Evolutionary conservation across 2,888 invertebrate genomes (phyloP).

Genomic region (Drosophila emarginata): DNA sequence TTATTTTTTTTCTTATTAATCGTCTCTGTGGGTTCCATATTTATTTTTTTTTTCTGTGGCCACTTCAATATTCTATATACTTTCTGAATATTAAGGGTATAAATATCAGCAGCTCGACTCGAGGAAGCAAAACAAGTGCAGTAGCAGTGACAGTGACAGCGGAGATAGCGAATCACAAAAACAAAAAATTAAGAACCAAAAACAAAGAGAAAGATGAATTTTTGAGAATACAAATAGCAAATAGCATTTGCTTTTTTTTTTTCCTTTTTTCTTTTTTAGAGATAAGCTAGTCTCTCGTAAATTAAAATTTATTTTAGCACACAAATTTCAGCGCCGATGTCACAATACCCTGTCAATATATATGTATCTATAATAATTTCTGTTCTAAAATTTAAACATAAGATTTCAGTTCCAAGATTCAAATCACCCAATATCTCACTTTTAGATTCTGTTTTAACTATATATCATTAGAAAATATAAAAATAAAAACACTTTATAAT

Average conservation of each 20-base stretch:
- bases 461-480: no score
- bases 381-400: no score
- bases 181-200: conserved; percentile 4
- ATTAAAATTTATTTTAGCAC: background rate
- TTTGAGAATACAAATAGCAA: background rate
- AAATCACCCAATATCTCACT: no score
- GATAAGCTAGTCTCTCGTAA: background rate
- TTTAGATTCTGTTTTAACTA: no score
- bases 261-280: background rate
- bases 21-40: background rate
- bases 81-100: background rate
- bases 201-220: conserved; percentile 18
- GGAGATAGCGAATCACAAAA: conserved; percentile 16
- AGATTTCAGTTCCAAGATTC: no score
- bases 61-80: background rate
- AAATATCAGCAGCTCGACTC: conserved; percentile 14
- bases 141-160: conserved; percentile 32
- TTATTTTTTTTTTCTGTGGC: background rate
- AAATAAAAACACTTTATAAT: no score
- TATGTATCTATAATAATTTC: no score
- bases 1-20: background rate
- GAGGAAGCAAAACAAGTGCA: conserved; percentile 31
- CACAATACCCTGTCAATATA: background rate
- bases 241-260: background rate
- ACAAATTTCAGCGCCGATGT: background rate